Percentiles rank a stretch among this genome's conserved stretches.
These are phyloP conservation scores for Nemurella pictetii DNA, from an alignment of 2,888 invertebrate species.

Conservation along the genomic window DNA sequence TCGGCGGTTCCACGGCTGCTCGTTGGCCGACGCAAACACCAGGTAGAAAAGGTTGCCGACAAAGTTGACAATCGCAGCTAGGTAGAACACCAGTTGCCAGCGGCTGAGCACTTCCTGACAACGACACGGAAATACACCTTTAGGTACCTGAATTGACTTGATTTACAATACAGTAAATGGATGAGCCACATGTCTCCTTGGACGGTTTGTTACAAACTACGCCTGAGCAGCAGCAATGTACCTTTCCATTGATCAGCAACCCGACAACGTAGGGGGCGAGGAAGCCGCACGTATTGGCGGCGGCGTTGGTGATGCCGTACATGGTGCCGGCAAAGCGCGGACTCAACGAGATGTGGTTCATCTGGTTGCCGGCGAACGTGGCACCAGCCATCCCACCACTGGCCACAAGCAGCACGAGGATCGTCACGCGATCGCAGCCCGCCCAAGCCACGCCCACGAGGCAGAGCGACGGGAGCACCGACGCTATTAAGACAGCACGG, in stretches of 20 bases:
- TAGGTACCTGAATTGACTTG: background rate
- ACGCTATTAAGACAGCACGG: too few species aligned
- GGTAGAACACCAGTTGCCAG: conserved; percentile 78
- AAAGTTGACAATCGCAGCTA: conserved; percentile 76
- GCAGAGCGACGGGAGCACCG: conserved; percentile 73
- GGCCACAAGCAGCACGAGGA: conserved; percentile 70
- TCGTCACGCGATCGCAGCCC: conserved; percentile 71
- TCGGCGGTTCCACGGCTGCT: conserved; percentile 62
- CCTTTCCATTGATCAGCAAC: conserved; percentile 69
- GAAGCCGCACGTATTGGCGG: conserved; percentile 81
- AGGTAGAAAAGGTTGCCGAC: conserved; percentile 76
- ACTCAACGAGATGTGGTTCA: conserved; percentile 82
- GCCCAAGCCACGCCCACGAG: conserved; percentile 78
- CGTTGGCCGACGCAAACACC: conserved; percentile 76
- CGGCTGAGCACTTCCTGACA: conserved; percentile 69
- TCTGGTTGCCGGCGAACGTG: conserved; percentile 77
- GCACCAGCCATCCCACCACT: conserved; percentile 77
- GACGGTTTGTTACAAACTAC: too few species aligned
- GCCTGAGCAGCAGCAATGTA: too few species aligned
- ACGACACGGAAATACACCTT: background rate
- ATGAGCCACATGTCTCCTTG: conserved; percentile 40
- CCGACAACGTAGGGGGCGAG: conserved; percentile 80
- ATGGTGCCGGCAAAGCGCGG: conserved; percentile 82
- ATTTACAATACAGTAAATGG: conserved; percentile 5
- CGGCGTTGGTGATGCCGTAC: conserved; percentile 83